Percentiles rank a stretch among this genome's conserved stretches.
These are phyloP conservation scores for Chroicocephalus ridibundus DNA, from an alignment of 2,113 vertebrate genomes.

Conservation along the genomic window DNA sequence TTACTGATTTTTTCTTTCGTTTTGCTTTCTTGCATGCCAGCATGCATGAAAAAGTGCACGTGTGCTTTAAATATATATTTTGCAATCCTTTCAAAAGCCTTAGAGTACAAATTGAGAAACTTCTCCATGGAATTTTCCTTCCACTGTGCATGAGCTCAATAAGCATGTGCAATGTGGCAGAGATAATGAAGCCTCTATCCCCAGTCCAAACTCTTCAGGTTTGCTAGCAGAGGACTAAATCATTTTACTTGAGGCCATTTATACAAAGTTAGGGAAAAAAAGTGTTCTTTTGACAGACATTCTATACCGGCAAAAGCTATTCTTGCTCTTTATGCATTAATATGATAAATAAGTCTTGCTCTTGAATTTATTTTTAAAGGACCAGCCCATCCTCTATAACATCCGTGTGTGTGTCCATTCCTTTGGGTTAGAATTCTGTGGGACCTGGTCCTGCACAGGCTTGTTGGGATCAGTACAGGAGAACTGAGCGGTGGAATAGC, in stretches of 20 bases:
- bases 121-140: neutral
- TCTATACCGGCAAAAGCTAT: neutral
- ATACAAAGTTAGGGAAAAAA: neutral
- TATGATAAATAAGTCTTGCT: neutral
- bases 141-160: neutral
- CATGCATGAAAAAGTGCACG: neutral
- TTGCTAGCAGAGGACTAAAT: neutral
- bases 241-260: neutral
- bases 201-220: neutral
- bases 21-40: neutral
- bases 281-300: neutral
- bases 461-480: neutral
- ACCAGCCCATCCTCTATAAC: neutral
- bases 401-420: neutral
- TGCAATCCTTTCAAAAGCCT: neutral
- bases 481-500: neutral
- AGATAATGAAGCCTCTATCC: neutral
- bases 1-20: neutral
- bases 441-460: neutral
- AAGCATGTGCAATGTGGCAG: neutral
- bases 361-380: neutral
- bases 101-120: neutral
- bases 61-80: neutral
- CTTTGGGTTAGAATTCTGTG: neutral
- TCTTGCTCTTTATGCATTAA: neutral